Base-by-base conservation (phyloP, 2,888 invertebrate species). In the Acanthacorydalis orientalis region DNA sequence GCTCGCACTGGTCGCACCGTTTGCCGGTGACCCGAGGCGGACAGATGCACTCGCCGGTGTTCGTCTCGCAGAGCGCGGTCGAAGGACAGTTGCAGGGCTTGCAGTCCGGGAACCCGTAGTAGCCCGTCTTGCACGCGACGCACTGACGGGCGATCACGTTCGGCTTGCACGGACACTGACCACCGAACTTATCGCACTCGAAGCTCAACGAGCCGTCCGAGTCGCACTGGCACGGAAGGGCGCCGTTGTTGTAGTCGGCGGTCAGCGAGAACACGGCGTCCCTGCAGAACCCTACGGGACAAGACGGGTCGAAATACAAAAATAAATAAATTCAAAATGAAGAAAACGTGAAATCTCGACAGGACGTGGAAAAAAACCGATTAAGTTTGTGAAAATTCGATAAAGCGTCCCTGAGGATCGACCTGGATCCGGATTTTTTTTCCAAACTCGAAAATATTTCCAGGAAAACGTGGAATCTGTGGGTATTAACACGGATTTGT, bases 91-190 rank as follows among this genome's bases (percentile, higher is more conserved):
- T 77, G 59, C 92, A 93, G 0, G 82, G 80, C 58, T 78, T 78
- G 65, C 98, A 99, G 58, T 92, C 79, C 0, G 98, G 98, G 64
- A 95, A 99, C 1, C 93, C 95, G 60, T 82, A 98, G 66, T 78
- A 95, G 0, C 95, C 96, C 0, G 92, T 89, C 51, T 80, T 75
- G 63, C 91, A 91, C 4, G 78, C 74, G 46, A 80, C 80, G 57
- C 79, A 91, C 1, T 76, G 79, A 33, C 96, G 73, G 1, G 97
- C 97, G 53, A 98, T 93, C 1, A 99, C 86, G 63, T 97, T 85
- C 0, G 83, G 76, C 58, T 83, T 83, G 64, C 98, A 98, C 4
- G 80, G 78, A 63, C 98, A 98, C 64, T 97, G 95, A 0, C 98
- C 98, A 0, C 98, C 98, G 62, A 93, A 96, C 37, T 81, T 77